Conservation (phyloP, 2,113 vertebrate species). For the Poecilia latipinna region DNA sequence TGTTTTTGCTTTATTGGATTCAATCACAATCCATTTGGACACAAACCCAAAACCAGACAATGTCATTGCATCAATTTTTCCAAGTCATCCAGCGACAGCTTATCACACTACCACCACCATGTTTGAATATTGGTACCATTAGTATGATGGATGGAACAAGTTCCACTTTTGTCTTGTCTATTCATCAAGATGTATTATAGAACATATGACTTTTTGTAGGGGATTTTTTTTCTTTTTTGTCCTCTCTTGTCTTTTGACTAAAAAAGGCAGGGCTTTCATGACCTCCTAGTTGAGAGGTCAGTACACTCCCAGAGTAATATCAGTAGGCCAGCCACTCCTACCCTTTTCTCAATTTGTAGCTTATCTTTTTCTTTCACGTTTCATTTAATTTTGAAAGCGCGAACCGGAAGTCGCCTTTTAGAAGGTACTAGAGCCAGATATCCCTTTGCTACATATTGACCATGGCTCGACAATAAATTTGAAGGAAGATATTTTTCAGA, state of each 20-base stretch:
- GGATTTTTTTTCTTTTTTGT: not conserved
- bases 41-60: too few relatives aligned
- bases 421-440: not conserved
- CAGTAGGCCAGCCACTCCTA: not conserved
- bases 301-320: not conserved
- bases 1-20: too few relatives aligned
- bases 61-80: too few relatives aligned
- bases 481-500: not conserved
- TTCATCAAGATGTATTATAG: not conserved
- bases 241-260: not conserved
- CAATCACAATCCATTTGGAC: too few relatives aligned
- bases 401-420: slow-evolving; percentile 3
- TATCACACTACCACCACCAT: too few relatives aligned
- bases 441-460: not conserved
- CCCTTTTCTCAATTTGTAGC: not conserved
- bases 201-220: not conserved
- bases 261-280: not conserved
- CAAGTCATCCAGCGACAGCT: too few relatives aligned
- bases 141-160: not conserved
- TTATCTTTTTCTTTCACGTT: too few relatives aligned
- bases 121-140: too few relatives aligned
- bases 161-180: not conserved
- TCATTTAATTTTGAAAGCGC: slow-evolving; percentile 39
- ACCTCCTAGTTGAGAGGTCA: not conserved
- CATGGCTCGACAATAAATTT: slow-evolving; percentile 1